Percentiles rank a stretch among this genome's conserved stretches.
These are phyloP conservation scores for Montipora capitata DNA, from an alignment of 92 coral and sea anemone genomes.

Conservation along the genomic window DNA sequence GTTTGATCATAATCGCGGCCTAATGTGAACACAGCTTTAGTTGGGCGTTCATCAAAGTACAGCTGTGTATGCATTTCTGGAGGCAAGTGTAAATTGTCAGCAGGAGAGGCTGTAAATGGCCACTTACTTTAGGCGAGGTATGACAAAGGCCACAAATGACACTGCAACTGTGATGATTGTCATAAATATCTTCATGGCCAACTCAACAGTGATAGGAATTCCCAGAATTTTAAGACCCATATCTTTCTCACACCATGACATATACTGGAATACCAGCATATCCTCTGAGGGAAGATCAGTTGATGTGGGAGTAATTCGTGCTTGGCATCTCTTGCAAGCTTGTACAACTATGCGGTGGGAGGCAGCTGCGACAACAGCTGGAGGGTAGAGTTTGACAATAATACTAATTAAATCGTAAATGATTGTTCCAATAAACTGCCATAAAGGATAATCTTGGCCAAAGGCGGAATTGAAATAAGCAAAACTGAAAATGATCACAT, in stretches of 20 bases:
- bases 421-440: slow-evolving; percentile 77
- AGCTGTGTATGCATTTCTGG: no score
- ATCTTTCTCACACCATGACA: slow-evolving; percentile 71
- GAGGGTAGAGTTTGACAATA: slow-evolving; percentile 73
- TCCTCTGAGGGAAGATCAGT: slow-evolving; percentile 71
- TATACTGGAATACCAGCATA: slow-evolving; percentile 77
- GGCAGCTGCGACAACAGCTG: slow-evolving; percentile 71
- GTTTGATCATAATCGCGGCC: no score
- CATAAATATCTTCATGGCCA: slow-evolving; percentile 68
- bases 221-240: slow-evolving; percentile 85
- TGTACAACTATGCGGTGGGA: slow-evolving; percentile 72
- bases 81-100: no score
- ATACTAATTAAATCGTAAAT: slow-evolving; percentile 70
- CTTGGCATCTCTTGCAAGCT: slow-evolving; percentile 69
- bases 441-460: slow-evolving; percentile 66
- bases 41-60: no score
- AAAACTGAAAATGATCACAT: slow-evolving; percentile 77
- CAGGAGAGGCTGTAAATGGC: background rate
- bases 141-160: slow-evolving; percentile 75
- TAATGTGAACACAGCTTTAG: no score
- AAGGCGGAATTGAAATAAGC: slow-evolving; percentile 79
- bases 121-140: slow-evolving; percentile 12
- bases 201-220: slow-evolving; percentile 81
- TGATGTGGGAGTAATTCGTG: slow-evolving; percentile 45
- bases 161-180: slow-evolving; percentile 71